Evolutionary conservation across 2,797 vertebrate genomes (phyloP).

Genomic region (Tadarida brasiliensis): DNA sequence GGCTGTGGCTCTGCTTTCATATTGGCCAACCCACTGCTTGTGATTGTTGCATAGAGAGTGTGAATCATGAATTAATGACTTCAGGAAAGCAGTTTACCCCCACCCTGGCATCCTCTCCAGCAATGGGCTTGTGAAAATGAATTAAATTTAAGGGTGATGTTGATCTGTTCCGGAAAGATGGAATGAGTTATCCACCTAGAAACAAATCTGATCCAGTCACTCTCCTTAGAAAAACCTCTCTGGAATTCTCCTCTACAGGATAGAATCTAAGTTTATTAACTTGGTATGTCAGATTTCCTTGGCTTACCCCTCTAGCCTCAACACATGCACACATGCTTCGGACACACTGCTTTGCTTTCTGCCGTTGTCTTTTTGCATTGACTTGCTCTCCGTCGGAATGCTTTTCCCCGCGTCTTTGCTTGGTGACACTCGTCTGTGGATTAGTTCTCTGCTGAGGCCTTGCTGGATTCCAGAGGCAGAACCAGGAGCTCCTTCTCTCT

Average conservation of each 20-base stretch:
- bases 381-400: neutral
- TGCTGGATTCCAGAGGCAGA: neutral
- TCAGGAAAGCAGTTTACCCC: neutral
- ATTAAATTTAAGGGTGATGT: neutral
- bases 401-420: neutral
- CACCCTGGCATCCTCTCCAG: neutral
- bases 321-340: neutral
- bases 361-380: neutral
- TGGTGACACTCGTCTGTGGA: neutral
- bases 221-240: constrained; percentile 37
- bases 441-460: neutral
- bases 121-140: neutral
- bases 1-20: neutral
- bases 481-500: neutral
- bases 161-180: constrained; percentile 54
- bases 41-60: neutral
- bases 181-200: constrained; percentile 29
- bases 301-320: neutral
- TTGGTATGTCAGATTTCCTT: constrained; percentile 26
- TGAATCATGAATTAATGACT: constrained; percentile 17
- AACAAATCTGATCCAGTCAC: neutral
- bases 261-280: neutral
- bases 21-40: neutral
- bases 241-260: neutral
- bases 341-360: neutral